Percentiles rank a stretch among this genome's conserved stretches.
These are phyloP conservation scores for Umimayanthus kanabou DNA, from an alignment of 92 coral and sea anemone species.

Conservation along the genomic window DNA sequence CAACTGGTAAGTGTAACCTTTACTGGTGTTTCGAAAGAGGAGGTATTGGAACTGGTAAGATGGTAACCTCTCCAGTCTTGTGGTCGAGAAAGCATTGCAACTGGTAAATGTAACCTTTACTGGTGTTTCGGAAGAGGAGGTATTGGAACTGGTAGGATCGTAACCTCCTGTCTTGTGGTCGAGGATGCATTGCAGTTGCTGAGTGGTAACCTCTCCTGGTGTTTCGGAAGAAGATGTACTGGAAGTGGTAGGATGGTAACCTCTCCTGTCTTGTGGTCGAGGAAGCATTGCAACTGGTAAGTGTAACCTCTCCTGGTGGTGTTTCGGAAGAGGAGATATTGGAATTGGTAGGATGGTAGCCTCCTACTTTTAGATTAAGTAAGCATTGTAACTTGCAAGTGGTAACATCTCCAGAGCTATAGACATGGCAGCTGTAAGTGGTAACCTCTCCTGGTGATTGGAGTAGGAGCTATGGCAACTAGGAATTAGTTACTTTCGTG, in stretches of 20 bases:
- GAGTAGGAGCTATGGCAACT: background rate
- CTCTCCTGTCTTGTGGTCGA: background rate
- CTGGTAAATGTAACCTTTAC: background rate
- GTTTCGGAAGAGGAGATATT: background rate
- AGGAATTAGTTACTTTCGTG: background rate
- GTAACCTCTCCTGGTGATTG: background rate
- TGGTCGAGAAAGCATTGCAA: background rate
- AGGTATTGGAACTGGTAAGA: background rate
- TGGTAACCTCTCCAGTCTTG: background rate
- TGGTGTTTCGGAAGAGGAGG: background rate
- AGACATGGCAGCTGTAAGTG: background rate
- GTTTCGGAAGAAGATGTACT: background rate
- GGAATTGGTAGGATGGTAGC: background rate
- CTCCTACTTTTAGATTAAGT: background rate
- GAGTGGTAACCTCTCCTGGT: background rate
- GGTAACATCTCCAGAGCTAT: background rate
- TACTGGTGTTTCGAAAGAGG: background rate
- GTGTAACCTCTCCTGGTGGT: background rate
- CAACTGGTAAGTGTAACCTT: background rate
- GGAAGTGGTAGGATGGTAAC: background rate
- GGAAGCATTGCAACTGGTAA: background rate
- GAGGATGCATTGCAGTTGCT: no score
- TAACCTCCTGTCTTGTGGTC: no score
- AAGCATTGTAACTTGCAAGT: background rate
- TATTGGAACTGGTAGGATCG: background rate